phyloP scores from a whole-genome alignment of 2,888 invertebrate genomes.

The Eristalis pertinax region DNA sequence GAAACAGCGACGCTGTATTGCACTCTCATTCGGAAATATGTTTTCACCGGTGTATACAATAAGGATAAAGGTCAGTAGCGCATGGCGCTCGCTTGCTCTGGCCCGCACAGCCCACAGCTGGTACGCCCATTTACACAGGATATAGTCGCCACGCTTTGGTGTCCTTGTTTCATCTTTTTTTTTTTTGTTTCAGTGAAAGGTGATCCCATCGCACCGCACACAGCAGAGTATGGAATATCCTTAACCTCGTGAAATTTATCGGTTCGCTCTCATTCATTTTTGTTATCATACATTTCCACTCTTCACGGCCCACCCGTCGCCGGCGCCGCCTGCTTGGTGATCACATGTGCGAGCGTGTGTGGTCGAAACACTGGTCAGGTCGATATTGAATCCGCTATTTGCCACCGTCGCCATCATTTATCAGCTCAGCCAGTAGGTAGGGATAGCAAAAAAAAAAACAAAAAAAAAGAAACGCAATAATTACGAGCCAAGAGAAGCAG shows the following conservation, averaged over 20 bases:
- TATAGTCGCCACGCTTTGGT: conserved; percentile 10
- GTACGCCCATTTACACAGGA: conserved; percentile 27
- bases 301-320: background rate
- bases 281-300: conserved; percentile 62
- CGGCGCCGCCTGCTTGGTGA: background rate
- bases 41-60: conserved; percentile 30
- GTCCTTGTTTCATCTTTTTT: background rate
- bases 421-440: conserved; percentile 30
- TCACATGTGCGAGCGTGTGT: background rate
- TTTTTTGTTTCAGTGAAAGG: conserved; percentile 37
- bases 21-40: conserved; percentile 57
- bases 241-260: conserved; percentile 67
- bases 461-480: conserved; percentile 16
- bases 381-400: conserved; percentile 43
- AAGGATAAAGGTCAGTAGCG: conserved; percentile 52
- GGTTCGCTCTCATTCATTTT: conserved; percentile 33
- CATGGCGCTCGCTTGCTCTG: background rate
- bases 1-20: conserved; percentile 49
- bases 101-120: conserved; percentile 10
- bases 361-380: background rate
- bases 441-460: conserved; percentile 3
- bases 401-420: conserved; percentile 38
- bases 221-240: conserved; percentile 44
- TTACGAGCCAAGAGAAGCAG: background rate
- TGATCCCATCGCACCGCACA: conserved; percentile 31